These are phyloP conservation scores for Dromiciops gliroides DNA, from an alignment of 2,113 vertebrate genomes.

Conservation along the genomic window DNA sequence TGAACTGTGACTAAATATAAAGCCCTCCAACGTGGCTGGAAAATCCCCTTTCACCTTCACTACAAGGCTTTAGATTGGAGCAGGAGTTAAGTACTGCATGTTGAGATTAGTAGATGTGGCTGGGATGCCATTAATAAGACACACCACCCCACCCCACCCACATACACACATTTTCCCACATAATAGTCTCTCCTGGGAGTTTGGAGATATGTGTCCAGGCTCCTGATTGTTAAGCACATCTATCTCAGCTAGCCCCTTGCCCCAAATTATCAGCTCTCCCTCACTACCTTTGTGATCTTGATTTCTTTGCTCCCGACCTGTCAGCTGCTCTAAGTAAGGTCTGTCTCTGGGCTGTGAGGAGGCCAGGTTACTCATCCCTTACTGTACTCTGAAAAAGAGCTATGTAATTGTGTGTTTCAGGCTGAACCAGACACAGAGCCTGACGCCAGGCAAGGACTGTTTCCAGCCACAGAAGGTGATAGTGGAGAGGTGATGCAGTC, in stretches of 20 bases:
- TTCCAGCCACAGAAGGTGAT: slow-evolving; percentile 49
- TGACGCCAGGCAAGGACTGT: slow-evolving; percentile 1
- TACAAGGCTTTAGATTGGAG: not conserved
- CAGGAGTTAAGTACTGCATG: not conserved
- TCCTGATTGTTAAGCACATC: not conserved
- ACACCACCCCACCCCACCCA: too few relatives aligned
- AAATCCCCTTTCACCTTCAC: not conserved
- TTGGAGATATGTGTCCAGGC: not conserved
- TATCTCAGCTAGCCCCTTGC: not conserved
- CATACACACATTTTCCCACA: not conserved
- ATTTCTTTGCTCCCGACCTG: not conserved
- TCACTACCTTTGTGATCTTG: not conserved
- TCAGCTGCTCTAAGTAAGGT: not conserved
- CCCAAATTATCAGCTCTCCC: not conserved
- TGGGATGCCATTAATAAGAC: slow-evolving; percentile 9
- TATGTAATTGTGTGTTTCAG: slow-evolving; percentile 34
- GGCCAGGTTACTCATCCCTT: fast-evolving
- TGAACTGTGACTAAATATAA: not conserved
- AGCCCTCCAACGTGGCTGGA: not conserved
- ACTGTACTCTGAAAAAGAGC: not conserved
- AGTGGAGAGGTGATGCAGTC: slow-evolving; percentile 62
- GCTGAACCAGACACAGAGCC: slow-evolving; percentile 39
- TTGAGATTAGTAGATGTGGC: not conserved
- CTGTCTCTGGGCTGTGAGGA: not conserved
- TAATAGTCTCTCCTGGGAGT: not conserved